Evolutionary conservation across 2,888 invertebrate species (phyloP), one percentile per base, ranked within the genome.

Genomic region (Synergus umbraculus): DNA sequence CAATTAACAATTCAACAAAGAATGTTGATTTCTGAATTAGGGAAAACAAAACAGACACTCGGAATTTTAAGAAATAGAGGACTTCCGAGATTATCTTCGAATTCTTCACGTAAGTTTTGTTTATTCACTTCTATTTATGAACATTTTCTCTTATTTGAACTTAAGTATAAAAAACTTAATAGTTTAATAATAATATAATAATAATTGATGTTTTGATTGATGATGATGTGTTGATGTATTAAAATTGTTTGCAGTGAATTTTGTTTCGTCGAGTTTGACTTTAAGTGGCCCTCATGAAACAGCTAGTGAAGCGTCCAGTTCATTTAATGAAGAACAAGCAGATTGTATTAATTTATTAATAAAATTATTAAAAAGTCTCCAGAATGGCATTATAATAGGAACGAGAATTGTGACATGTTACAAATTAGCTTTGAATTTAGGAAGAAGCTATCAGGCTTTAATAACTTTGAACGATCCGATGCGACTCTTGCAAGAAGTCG

Each of bases 1-100:
- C 94, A 95, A 80, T 90, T 96, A 85, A 95, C 94, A 2, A 93
- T 93, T 69, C 95, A 96, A 87, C 94, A 96, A 88, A 93, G 95
- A 76, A 92, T 94, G 78, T 92, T 96, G 66, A 85, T 95, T 10
- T 84, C 87, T 15, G 89, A 89, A 54, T 76, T 78, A n/a, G 83
- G 81, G 29, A 86, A 85, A 65, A 82, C 22, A 8, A 87, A 86
- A 77, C 85, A 87, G 69, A 89, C 87, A 82, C 86, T 85, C 60
- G 83, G 82, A 76, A 85, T 82, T n/a, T 81, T 90, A 41, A 83
- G 85, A 73, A 89, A 87, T 82, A 87, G 87, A 58, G 86, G 88
- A 37, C 82, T 89, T 7, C 87, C 83, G 76, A 87, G 86, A 82
- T 83, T 87, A 44, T 86, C 89, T 2, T 89, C 87, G 0, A 76